Evolutionary conservation across 2,113 vertebrate genomes (phyloP).

Genomic region (Mormyrus lacerda): DNA sequence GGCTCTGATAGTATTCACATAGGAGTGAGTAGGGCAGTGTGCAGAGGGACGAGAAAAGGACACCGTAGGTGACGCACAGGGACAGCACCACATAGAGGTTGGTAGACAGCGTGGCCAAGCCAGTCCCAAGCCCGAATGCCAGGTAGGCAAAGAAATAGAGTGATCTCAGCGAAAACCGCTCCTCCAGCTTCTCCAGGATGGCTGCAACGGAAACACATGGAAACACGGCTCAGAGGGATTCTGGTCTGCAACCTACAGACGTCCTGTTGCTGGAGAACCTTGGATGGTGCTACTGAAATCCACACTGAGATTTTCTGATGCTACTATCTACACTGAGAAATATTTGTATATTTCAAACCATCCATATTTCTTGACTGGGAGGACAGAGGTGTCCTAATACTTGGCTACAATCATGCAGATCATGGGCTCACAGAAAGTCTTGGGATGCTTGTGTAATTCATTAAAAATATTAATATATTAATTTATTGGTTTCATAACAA

Average conservation of each 20-base stretch:
- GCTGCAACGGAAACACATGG: constrained; percentile 50
- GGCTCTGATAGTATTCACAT: constrained; percentile 96
- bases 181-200: constrained; percentile 87
- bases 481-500: background rate
- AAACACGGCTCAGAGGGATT: constrained; percentile 18
- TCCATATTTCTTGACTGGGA: background rate
- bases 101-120: constrained; percentile 82
- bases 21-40: constrained; percentile 95
- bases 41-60: constrained; percentile 92
- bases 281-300: background rate
- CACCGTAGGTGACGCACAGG: constrained; percentile 83
- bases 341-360: background rate
- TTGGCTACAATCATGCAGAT: background rate
- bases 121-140: constrained; percentile 86
- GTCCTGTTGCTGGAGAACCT: background rate
- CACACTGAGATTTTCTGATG: background rate
- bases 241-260: background rate
- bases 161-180: constrained; percentile 78
- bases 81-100: constrained; percentile 88
- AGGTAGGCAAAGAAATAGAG: constrained; percentile 94
- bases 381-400: background rate
- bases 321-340: background rate
- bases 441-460: background rate
- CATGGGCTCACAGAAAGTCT: background rate
- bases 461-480: background rate